Conservation (phyloP, 1,140 invertebrate genomes). For the Macrotrachela quadricornifera region DNA sequence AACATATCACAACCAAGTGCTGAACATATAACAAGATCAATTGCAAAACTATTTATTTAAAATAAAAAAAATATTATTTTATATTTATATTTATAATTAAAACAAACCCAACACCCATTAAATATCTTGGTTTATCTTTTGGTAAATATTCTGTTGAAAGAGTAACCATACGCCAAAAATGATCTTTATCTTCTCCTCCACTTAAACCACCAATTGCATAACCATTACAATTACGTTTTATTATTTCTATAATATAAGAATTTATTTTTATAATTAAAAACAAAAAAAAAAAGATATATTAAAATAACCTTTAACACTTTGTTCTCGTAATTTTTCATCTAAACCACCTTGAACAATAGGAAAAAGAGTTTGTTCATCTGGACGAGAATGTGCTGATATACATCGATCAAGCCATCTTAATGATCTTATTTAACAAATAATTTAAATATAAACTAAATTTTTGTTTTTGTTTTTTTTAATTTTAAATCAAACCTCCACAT, state of each 20-base stretch:
- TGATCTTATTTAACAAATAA: conserved; percentile 42
- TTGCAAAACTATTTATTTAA: conserved; percentile 41
- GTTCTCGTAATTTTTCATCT: conserved; percentile 48
- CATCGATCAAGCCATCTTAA: conserved; percentile 86
- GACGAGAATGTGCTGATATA: conserved; percentile 53
- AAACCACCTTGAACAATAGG: conserved; percentile 92
- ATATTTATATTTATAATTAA: background rate
- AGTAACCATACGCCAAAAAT: conserved; percentile 86
- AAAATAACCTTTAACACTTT: conserved; percentile 44
- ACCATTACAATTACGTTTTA: conserved; percentile 63
- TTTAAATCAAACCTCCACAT: conserved; percentile 37
- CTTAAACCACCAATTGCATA: conserved; percentile 89
- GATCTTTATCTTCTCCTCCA: conserved; percentile 83
- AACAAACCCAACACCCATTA: conserved; percentile 78
- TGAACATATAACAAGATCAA: conserved; percentile 80
- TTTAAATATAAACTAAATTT: too few species aligned
- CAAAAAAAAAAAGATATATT: background rate
- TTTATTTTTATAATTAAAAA: background rate
- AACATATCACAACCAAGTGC: conserved; percentile 96
- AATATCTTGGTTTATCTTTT: conserved; percentile 67
- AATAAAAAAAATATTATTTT: conserved; percentile 6
- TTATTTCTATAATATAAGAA: conserved; percentile 36
- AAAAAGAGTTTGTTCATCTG: conserved; percentile 70
- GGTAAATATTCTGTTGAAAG: conserved; percentile 65
- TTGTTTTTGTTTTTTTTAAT: too few species aligned